Evolutionary conservation across 2,113 vertebrate species (phyloP).

Genomic region (Dryoscopus gambensis): DNA sequence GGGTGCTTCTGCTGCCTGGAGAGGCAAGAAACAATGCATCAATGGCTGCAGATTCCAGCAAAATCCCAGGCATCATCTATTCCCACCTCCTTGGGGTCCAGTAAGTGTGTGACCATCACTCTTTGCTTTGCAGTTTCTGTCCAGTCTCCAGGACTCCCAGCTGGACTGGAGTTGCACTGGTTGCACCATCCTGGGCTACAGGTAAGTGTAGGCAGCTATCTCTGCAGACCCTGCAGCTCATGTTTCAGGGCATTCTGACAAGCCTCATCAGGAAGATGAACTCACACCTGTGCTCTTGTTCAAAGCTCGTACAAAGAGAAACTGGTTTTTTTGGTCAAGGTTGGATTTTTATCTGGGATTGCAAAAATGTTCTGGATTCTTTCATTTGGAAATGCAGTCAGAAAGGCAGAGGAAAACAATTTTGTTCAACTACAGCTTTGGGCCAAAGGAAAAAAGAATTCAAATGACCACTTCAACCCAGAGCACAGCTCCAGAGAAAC

Average conservation of each 20-base stretch:
- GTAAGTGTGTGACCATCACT: neutral
- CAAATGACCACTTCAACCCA: neutral
- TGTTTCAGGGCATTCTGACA: neutral
- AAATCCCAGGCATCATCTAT: neutral
- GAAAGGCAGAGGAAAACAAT: neutral
- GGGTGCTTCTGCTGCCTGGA: neutral
- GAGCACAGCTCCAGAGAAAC: neutral
- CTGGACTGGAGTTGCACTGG: slow-evolving; percentile 76
- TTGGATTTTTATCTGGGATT: neutral
- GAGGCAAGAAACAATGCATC: neutral
- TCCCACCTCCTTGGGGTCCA: neutral
- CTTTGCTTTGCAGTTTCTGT: slow-evolving; percentile 77
- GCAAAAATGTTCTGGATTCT: neutral
- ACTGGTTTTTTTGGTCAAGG: neutral
- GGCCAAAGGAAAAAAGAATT: neutral
- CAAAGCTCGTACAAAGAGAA: neutral
- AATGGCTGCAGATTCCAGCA: neutral
- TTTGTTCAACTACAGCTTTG: neutral
- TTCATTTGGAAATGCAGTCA: neutral
- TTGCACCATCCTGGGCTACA: slow-evolving; percentile 82
- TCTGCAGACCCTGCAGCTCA: neutral
- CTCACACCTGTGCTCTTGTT: neutral
- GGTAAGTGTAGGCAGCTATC: slow-evolving; percentile 68
- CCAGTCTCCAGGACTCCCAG: slow-evolving; percentile 78
- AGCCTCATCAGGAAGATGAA: neutral